Base-by-base conservation (phyloP, 2,797 vertebrate species). In the Scolopax rusticola region DNA sequence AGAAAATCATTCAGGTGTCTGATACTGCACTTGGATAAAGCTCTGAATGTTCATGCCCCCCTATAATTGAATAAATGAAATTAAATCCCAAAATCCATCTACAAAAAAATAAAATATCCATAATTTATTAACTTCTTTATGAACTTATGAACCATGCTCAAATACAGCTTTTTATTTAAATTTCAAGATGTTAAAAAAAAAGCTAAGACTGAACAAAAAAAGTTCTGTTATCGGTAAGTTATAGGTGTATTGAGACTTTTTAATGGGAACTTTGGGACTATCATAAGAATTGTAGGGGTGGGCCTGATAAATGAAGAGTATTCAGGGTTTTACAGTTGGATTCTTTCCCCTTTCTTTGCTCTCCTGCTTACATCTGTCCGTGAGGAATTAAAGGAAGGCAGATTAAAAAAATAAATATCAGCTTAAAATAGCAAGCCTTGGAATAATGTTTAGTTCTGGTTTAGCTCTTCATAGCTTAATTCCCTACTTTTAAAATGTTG, bases 331-430 rank as follows among this genome's bases (percentile, higher is more conserved):
- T 81, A 51, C 4, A 8, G 27, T 7, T 78, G 57, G 30, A 83
- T 71, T 78, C 40, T 78, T 90, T 68, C 20, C 38, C 38, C 50
- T 91, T 89, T 85, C 47, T 89, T 96, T 93, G 50, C 57, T n/a
- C 27, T 87, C 30, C 33, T 84, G 20, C 36, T 92, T 93, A 57
- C 47, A 89, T 6, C 19, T 81, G 32, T 81, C 80, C 4, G 0
- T 19, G 24, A 80, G 30, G n/a, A 89, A 70, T 57, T 80, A 40
- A 89, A 80, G 21, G 51, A 47, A 80, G 21, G 11, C 8, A 59
- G 56, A 89, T 38, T 50, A 30, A 68, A 67, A 80, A 89, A 78
- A 84, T 21, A 50, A 76, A 84, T 32, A 75, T 19, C 32, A 77
- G 0, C 12, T 83, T 80, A 90, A 87, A 90, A 76, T 63, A 89